Evolutionary conservation across 2,888 invertebrate species (phyloP).

Genomic region (Melinopterus prodromus): DNA sequence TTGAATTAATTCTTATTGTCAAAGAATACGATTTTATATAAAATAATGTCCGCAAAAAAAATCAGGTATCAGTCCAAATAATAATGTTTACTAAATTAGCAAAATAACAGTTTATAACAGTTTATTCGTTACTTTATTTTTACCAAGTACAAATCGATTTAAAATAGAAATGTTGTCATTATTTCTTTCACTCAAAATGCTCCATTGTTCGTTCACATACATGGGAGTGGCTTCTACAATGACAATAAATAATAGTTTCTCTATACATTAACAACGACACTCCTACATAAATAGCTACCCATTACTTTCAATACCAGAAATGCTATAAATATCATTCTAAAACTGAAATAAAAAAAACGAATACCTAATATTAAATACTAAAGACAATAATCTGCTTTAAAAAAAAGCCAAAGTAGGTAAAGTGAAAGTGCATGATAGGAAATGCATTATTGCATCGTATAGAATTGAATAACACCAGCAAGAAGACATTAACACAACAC

Average conservation of each 20-base stretch:
- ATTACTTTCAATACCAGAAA: not conserved
- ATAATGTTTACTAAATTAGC: no score
- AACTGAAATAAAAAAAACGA: not conserved
- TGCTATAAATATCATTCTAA: not conserved
- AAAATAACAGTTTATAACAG: no score
- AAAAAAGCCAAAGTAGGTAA: not conserved
- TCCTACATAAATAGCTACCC: not conserved
- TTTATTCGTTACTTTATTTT: no score
- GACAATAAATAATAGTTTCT: not conserved
- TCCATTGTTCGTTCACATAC: not conserved
- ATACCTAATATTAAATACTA: no score
- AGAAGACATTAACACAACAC: no score
- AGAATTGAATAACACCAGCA: no score
- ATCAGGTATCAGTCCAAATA: no score
- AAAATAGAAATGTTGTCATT: not conserved
- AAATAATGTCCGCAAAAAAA: no score
- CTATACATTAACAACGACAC: not conserved
- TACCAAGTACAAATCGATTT: no score
- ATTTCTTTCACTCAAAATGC: not conserved
- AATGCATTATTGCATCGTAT: not conserved
- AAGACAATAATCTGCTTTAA: not conserved
- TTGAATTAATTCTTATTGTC: no score
- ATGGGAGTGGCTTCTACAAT: not conserved
- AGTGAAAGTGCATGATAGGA: not conserved
- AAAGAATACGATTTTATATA: no score